Evolutionary conservation across 1,140 invertebrate species (phyloP), one percentile per base, ranked within the genome.

Genomic region (Apis laboriosa): DNA sequence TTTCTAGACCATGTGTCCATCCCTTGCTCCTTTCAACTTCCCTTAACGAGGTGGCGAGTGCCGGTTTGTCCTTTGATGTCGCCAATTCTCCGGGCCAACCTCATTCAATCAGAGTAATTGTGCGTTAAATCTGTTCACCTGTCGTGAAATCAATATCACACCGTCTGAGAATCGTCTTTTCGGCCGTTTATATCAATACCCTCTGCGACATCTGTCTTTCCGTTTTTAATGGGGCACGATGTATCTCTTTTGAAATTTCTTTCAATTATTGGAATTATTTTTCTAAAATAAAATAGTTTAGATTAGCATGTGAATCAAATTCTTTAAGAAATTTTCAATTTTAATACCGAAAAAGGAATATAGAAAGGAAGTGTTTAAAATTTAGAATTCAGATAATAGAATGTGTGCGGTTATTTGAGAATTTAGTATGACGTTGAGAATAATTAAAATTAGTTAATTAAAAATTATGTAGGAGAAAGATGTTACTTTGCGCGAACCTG

Each of bases 101-200:
- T 85, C 80, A 75, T 85, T 90, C 90, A 91, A 92, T 92, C 88
- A 88, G 86, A 86, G 87, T 91, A 92, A 92, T 92, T 91, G 90
- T 84, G 77, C 89, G 90, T 90, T 90, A 89, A 92, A 92, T 92
- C 90, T 88, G 82, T 83, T 88, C 82, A 64, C 67, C 76, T 61
- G 60, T 55, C 80, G 53, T 74, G 76, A 79, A 92, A 91, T 91
- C 91, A 90, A 92, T 90, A 91, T 85, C 86, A 64, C 77, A 21
- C 68, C 79, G 17, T 80, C 43, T 58, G 58, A 83, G 63, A n/a
- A 60, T 61, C 53, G 64, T 56, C 28, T 77, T 67, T 72, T 24
- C 17, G 13, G 1, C 28, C 12, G 53, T 60, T 15, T 78, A 51
- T 13, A 28, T 28, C 77, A 58, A 70, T 15, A 34, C 56, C 5